These are phyloP conservation scores for Lasius platythorax DNA, from an alignment of 2,888 invertebrate genomes.

Conservation along the genomic window DNA sequence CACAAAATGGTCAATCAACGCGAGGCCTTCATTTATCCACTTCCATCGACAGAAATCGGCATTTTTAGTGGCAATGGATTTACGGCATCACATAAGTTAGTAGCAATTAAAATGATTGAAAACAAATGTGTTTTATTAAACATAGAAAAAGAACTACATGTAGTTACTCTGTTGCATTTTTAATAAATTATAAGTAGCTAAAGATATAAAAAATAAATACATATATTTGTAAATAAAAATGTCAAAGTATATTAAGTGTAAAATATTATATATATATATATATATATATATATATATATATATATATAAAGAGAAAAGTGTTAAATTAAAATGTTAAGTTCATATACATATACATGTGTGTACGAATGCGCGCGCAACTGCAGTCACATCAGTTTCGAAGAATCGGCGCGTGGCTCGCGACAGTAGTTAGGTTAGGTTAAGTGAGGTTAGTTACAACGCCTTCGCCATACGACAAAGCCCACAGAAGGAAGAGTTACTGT, in stretches of 20 bases:
- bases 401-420: too few species aligned
- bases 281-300: too few species aligned
- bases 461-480: too few species aligned
- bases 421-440: too few species aligned
- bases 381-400: too few species aligned
- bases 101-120: neutral
- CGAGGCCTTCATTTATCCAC: neutral
- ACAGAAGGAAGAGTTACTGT: too few species aligned
- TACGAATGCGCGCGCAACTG: too few species aligned
- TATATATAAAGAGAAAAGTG: too few species aligned
- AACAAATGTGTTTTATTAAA: neutral
- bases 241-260: neutral
- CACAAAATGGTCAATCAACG: neutral
- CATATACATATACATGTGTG: too few species aligned
- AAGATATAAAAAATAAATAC: neutral
- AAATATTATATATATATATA: neutral
- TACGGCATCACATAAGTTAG: neutral
- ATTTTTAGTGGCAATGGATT: slow-evolving; percentile 1
- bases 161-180: neutral
- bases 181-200: neutral
- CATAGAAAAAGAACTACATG: neutral
- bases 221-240: neutral
- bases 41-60: neutral
- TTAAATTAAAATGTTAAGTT: too few species aligned
- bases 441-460: too few species aligned